Percentiles rank a stretch among this genome's conserved stretches.
These are phyloP conservation scores for Atherinomorus stipes DNA, from an alignment of 2,113 vertebrate genomes.

Conservation along the genomic window DNA sequence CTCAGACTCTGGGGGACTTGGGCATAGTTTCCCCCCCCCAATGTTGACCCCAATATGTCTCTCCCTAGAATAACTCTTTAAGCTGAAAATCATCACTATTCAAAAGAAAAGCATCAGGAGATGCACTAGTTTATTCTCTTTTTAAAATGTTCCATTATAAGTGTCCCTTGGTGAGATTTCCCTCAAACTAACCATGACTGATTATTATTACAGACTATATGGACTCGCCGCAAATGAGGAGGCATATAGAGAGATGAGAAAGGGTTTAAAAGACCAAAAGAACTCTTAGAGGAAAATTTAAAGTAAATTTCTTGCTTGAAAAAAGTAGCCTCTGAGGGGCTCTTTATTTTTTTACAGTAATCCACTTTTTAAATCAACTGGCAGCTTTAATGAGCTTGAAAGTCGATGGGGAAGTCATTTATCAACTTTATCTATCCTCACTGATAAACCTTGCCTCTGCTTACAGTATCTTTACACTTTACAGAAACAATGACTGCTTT, in stretches of 20 bases:
- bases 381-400: constrained; percentile 32
- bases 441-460: constrained; percentile 17
- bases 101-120: neutral
- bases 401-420: constrained; percentile 17
- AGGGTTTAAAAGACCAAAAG: neutral
- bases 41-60: constrained; percentile 11
- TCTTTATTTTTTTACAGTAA: constrained; percentile 20
- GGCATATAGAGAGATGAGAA: constrained; percentile 3
- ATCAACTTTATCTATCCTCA: constrained; percentile 28
- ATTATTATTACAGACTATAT: constrained; percentile 21
- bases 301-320: neutral
- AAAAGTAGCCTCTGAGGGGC: neutral
- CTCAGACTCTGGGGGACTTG: neutral
- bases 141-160: neutral
- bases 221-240: constrained; percentile 21
- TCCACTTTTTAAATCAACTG: constrained; percentile 14
- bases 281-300: neutral
- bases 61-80: neutral
- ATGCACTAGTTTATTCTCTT: neutral
- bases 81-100: neutral
- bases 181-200: constrained; percentile 31
- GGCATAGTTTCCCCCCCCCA: neutral
- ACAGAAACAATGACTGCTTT: constrained; percentile 6
- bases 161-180: constrained; percentile 2
- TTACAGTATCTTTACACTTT: constrained; percentile 25